phyloP scores from a whole-genome alignment of 1,140 invertebrate species.

The Trachymyrmex septentrionalis region DNA sequence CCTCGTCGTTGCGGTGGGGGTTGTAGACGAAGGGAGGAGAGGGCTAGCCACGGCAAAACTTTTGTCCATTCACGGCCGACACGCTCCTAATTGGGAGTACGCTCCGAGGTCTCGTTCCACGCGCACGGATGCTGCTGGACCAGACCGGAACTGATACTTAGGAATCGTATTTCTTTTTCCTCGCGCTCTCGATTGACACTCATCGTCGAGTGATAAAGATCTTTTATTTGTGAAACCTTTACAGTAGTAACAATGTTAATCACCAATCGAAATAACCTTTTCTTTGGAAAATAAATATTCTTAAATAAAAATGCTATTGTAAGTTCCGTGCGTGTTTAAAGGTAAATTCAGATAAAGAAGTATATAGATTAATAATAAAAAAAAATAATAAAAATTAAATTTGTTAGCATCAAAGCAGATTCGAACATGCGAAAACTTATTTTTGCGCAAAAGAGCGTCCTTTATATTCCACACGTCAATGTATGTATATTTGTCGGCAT shows the following conservation, averaged over 20 bases:
- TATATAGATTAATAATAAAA: background rate
- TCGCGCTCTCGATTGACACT: conserved; percentile 21
- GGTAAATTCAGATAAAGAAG: background rate
- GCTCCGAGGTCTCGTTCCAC: conserved; percentile 78
- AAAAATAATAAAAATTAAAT: conserved; percentile 24
- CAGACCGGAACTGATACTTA: conserved; percentile 63
- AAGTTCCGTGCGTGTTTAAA: conserved; percentile 2
- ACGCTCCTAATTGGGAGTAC: conserved; percentile 79
- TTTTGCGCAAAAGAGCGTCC: conserved; percentile 28
- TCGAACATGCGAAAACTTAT: conserved; percentile 47
- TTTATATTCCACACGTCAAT: conserved; percentile 33
- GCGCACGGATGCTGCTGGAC: conserved; percentile 70
- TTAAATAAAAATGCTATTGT: background rate
- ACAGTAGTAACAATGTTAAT: background rate
- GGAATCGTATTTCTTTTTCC: conserved; percentile 39
- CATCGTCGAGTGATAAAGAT: background rate
- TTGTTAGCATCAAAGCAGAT: conserved; percentile 33
- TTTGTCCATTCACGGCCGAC: conserved; percentile 82
- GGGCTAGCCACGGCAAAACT: conserved; percentile 79
- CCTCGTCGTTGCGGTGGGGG: conserved; percentile 36
- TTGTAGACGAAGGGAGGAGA: conserved; percentile 33
- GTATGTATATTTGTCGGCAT: conserved; percentile 51
- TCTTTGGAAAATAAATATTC: background rate
- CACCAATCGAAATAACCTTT: background rate
- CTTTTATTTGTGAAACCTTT: conserved; percentile 4